These are phyloP conservation scores for Ciona savignyi DNA, from an alignment of 23 tunicate species.

Conservation along the genomic window DNA sequence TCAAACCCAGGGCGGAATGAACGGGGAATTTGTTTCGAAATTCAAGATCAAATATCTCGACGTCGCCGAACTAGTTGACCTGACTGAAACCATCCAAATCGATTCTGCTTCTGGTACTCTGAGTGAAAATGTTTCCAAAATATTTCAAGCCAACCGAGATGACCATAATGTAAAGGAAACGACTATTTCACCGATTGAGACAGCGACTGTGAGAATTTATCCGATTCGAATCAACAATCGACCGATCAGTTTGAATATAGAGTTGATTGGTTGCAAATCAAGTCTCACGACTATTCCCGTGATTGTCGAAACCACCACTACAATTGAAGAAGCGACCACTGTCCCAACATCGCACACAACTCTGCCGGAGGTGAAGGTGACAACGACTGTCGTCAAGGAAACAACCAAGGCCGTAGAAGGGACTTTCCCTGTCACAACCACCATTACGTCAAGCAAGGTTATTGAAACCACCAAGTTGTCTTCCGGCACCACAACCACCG, in stretches of 20 bases:
- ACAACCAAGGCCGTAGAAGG: slow-evolving; percentile 2
- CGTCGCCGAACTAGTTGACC: slow-evolving; percentile 1
- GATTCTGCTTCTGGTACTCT: slow-evolving; percentile 2
- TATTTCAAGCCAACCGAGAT: slow-evolving; percentile 45
- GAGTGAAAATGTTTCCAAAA: slow-evolving; percentile 5
- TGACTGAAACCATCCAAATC: slow-evolving; percentile 1
- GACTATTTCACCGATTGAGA: slow-evolving; percentile 5
- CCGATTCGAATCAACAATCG: slow-evolving; percentile 3
- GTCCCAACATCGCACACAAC: slow-evolving; percentile 8
- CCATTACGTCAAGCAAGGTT: background rate
- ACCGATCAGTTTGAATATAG: slow-evolving; percentile 34
- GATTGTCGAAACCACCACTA: slow-evolving; percentile 47
- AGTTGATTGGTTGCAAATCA: slow-evolving; percentile 40
- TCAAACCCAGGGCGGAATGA: slow-evolving; percentile 73
- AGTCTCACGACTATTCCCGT: slow-evolving; percentile 26
- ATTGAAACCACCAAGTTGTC: background rate
- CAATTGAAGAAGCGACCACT: slow-evolving; percentile 16
- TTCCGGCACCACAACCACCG: slow-evolving; percentile 26
- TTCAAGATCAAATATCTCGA: slow-evolving; percentile 13
- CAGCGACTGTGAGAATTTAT: slow-evolving; percentile 13
- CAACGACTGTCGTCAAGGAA: slow-evolving; percentile 45
- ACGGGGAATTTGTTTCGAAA: slow-evolving; percentile 48
- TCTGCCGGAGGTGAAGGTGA: slow-evolving; percentile 27
- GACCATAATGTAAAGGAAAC: slow-evolving; percentile 24
- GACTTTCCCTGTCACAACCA: background rate